Percentiles rank a stretch among this genome's conserved stretches.
These are phyloP conservation scores for Mamestra configurata DNA, from an alignment of 1,140 invertebrate genomes.

Conservation along the genomic window DNA sequence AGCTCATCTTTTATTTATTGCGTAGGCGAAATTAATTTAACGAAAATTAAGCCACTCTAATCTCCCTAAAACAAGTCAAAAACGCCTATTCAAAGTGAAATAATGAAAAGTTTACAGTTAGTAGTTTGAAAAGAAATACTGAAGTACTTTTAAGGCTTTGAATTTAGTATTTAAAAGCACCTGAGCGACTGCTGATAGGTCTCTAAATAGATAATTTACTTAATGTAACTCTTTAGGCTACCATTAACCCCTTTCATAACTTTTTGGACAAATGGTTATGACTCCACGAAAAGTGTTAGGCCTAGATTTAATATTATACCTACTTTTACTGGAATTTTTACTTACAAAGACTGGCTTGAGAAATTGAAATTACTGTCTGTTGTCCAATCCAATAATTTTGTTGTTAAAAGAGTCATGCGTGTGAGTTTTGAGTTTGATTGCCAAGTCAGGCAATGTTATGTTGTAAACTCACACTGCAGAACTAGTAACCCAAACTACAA, in stretches of 20 bases:
- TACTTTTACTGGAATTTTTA: not conserved
- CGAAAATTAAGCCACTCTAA: no score
- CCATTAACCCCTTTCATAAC: slow-evolving; percentile 29
- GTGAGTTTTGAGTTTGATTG: no score
- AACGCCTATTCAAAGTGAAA: slow-evolving; percentile 10
- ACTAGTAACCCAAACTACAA: no score
- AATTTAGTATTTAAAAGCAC: slow-evolving; percentile 23
- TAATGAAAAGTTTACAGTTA: slow-evolving; percentile 13
- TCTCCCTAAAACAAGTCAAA: not conserved
- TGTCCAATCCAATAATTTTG: no score
- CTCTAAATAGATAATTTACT: slow-evolving; percentile 12
- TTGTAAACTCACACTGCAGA: no score
- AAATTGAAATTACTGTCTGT: no score
- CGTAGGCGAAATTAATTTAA: no score
- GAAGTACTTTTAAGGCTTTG: slow-evolving; percentile 6
- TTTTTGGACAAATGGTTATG: slow-evolving; percentile 7
- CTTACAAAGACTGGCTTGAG: no score
- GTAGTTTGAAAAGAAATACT: slow-evolving; percentile 3
- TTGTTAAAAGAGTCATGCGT: no score
- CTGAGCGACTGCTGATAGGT: not conserved
- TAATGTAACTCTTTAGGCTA: slow-evolving; percentile 6
- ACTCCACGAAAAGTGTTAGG: not conserved
- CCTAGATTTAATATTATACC: not conserved
- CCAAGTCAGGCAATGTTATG: no score
- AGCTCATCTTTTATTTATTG: no score